These are phyloP conservation scores for Coranthus polyacanthus DNA, from an alignment of 2,797 vertebrate genomes.

Conservation along the genomic window DNA sequence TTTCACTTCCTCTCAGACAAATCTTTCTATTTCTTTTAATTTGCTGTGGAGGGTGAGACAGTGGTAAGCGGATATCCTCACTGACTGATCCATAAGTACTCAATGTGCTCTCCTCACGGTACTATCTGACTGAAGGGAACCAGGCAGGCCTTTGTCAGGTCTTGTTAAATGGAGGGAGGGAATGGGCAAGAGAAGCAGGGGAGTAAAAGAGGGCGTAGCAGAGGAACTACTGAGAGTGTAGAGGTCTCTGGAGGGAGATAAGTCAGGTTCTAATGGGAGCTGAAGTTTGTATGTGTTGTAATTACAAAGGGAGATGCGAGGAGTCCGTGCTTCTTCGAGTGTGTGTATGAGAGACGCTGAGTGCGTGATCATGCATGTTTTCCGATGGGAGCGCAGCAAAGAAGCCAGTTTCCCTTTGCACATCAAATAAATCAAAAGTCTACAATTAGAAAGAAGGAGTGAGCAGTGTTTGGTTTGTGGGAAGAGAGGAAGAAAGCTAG, in stretches of 20 bases:
- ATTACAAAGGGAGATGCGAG: slow-evolving; percentile 68
- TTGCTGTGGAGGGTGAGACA: slow-evolving; percentile 28
- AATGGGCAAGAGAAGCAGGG: slow-evolving; percentile 25
- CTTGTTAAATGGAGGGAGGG: slow-evolving; percentile 38
- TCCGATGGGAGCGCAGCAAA: slow-evolving; percentile 70
- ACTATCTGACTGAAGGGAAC: slow-evolving; percentile 28
- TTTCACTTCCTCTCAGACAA: slow-evolving; percentile 28
- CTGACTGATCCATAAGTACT: slow-evolving; percentile 27
- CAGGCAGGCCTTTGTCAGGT: slow-evolving; percentile 38
- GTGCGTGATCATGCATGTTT: slow-evolving; percentile 56
- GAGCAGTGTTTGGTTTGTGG: slow-evolving; percentile 80
- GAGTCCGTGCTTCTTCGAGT: slow-evolving; percentile 35
- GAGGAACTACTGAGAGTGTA: slow-evolving; percentile 46
- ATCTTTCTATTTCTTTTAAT: slow-evolving; percentile 28
- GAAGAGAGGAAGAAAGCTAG: slow-evolving; percentile 78
- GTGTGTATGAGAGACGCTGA: slow-evolving; percentile 30
- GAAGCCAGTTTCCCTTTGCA: slow-evolving; percentile 70
- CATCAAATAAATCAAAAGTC: slow-evolving; percentile 79
- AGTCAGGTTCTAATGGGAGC: slow-evolving; percentile 56
- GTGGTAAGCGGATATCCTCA: slow-evolving; percentile 39
- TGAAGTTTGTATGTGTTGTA: slow-evolving; percentile 63
- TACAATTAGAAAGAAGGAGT: slow-evolving; percentile 82
- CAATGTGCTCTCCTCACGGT: slow-evolving; percentile 24
- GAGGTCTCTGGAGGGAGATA: slow-evolving; percentile 65
- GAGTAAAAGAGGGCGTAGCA: slow-evolving; percentile 38